Percentiles rank a stretch among this genome's conserved stretches.
Conservation (phyloP, 1,140 invertebrate genomes). For the Formica exsecta region DNA sequence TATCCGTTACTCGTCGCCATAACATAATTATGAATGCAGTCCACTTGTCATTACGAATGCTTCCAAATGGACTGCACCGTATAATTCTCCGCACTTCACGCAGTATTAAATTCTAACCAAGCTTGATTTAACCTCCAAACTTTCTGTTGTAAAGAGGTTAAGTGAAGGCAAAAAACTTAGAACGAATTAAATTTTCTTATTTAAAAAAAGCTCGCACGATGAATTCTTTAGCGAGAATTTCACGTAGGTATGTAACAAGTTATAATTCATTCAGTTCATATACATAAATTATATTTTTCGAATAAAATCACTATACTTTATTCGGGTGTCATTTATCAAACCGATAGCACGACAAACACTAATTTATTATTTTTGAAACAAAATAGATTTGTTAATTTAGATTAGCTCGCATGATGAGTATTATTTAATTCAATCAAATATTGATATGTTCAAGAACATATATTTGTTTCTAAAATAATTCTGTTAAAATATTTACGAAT, state of each 20-base stretch:
- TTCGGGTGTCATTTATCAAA: neutral
- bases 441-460: neutral
- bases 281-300: neutral
- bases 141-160: neutral
- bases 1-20: neutral
- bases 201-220: constrained; percentile 16
- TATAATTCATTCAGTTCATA: neutral
- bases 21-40: too few relatives aligned
- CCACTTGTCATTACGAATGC: too few relatives aligned
- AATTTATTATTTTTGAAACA: neutral
- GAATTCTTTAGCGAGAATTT: constrained; percentile 56
- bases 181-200: neutral
- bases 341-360: neutral
- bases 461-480: neutral
- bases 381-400: neutral
- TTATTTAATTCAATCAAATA: neutral
- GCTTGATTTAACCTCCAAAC: constrained; percentile 24
- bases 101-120: neutral
- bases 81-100: neutral
- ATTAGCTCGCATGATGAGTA: neutral
- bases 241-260: constrained; percentile 52
- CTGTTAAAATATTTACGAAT: neutral
- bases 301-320: neutral
- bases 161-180: neutral
- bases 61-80: too few relatives aligned